Percentiles rank a stretch among this genome's conserved stretches.
Conservation (phyloP, 2,888 invertebrate genomes). For the Lasioglossum leucozonium region DNA sequence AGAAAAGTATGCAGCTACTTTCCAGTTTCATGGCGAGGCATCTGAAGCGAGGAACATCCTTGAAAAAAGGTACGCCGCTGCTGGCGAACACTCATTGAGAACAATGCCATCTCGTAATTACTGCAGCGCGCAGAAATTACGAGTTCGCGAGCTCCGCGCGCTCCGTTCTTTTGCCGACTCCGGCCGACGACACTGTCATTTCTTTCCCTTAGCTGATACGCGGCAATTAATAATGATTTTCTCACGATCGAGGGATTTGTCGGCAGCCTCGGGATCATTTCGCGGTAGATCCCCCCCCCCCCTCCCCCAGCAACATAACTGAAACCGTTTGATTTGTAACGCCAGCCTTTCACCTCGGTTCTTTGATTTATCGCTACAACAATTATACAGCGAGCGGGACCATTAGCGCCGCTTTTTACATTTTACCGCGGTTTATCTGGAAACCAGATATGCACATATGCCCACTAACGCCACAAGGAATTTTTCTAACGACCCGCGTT, state of each 20-base stretch:
- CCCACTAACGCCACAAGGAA: too few species aligned
- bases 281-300: background rate
- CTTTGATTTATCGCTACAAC: constrained; percentile 21
- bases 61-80: constrained; percentile 78
- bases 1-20: constrained; percentile 78
- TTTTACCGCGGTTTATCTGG: background rate
- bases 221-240: constrained; percentile 45
- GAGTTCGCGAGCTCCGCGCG: background rate
- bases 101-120: constrained; percentile 59
- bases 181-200: constrained; percentile 11
- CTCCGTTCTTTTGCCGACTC: background rate
- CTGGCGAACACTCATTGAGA: constrained; percentile 53
- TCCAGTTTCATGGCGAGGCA: constrained; percentile 80
- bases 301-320: background rate
- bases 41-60: constrained; percentile 78
- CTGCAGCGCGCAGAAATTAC: constrained; percentile 23
- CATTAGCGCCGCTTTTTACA: background rate
- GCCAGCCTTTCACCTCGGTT: constrained; percentile 14
- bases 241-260: constrained; percentile 36
- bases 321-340: constrained; percentile 14
- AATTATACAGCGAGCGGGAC: background rate
- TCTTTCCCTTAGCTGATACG: constrained; percentile 14
- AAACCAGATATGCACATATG: background rate
- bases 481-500: too few species aligned
- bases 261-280: background rate